Conservation (phyloP, 2,888 invertebrate genomes). For the Junonia oenone region DNA sequence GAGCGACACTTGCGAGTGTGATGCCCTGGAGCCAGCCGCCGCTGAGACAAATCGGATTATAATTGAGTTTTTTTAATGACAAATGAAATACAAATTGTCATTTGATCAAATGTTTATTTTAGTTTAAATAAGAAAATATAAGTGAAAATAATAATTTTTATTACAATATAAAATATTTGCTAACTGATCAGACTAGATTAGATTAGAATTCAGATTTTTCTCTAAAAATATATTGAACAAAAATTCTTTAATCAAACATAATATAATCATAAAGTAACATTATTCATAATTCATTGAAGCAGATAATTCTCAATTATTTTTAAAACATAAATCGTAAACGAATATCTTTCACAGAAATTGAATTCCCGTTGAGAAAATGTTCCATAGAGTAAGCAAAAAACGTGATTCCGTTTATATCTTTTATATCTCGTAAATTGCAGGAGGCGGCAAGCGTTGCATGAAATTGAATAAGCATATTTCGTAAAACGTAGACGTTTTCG, state of each 20-base stretch:
- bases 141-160: background rate
- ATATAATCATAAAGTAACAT: background rate
- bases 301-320: constrained; percentile 14
- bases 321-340: constrained; percentile 34
- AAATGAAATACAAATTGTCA: constrained; percentile 40
- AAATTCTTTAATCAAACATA: background rate
- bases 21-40: constrained; percentile 66
- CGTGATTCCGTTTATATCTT: constrained; percentile 80
- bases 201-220: too few species aligned
- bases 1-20: constrained; percentile 73
- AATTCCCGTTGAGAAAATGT: constrained; percentile 77
- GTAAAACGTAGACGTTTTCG: constrained; percentile 79
- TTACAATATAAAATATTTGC: background rate
- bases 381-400: constrained; percentile 80
- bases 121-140: background rate
- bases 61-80: constrained; percentile 69
- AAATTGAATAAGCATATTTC: constrained; percentile 81
- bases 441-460: constrained; percentile 80
- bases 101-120: constrained; percentile 4
- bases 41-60: constrained; percentile 76
- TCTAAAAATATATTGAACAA: background rate
- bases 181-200: too few species aligned
- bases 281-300: background rate
- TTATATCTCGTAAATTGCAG: constrained; percentile 80
- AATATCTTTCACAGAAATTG: constrained; percentile 52